Conservation (phyloP, 2,888 invertebrate species). For the Agonopterix subpropinquella region DNA sequence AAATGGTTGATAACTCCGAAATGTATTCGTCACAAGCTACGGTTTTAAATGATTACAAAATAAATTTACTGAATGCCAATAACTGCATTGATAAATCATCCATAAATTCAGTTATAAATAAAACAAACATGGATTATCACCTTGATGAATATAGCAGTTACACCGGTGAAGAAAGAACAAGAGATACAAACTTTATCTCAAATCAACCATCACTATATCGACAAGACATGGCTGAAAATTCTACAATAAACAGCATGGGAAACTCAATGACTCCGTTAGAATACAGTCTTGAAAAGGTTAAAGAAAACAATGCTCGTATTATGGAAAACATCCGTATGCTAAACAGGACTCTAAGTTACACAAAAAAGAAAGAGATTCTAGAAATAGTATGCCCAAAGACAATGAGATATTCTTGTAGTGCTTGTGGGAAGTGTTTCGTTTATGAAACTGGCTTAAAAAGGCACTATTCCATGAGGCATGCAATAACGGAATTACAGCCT, state of each 20-base stretch:
- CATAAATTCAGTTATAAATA: not conserved
- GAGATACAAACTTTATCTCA: not conserved
- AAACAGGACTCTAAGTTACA: slow-evolving; percentile 60
- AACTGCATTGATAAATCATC: not conserved
- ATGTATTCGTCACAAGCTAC: not conserved
- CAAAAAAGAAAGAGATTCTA: slow-evolving; percentile 60
- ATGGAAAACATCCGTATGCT: slow-evolving; percentile 68
- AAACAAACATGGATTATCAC: not conserved
- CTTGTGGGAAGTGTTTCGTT: slow-evolving; percentile 66
- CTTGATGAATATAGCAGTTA: too few relatives aligned
- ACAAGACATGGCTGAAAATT: not conserved
- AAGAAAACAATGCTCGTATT: slow-evolving; percentile 64
- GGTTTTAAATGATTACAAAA: not conserved
- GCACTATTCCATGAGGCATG: slow-evolving; percentile 54
- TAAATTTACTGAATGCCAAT: not conserved
- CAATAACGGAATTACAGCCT: slow-evolving; percentile 41
- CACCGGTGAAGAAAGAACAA: not conserved
- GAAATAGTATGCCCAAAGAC: slow-evolving; percentile 48
- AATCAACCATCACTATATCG: not conserved
- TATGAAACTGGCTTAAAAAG: slow-evolving; percentile 63
- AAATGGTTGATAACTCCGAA: slow-evolving; percentile 26
- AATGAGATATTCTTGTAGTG: slow-evolving; percentile 49
- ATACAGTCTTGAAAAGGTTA: slow-evolving; percentile 61
- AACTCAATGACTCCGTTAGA: slow-evolving; percentile 45
- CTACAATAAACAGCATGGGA: slow-evolving; percentile 4